Conservation (phyloP, 1,140 invertebrate species). For the Drosophila ogumai region DNA sequence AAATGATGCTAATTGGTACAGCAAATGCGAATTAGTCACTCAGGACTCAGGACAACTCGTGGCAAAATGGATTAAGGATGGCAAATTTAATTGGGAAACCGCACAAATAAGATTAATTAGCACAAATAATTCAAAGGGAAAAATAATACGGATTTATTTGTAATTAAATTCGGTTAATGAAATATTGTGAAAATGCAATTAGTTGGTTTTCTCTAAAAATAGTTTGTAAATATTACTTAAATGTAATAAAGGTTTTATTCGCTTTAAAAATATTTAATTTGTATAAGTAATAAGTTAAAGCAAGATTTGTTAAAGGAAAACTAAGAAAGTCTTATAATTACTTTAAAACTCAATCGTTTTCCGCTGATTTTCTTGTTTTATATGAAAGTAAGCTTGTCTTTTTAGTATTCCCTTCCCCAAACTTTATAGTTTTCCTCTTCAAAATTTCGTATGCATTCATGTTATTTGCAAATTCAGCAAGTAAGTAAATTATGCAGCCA, state of each 20-base stretch:
- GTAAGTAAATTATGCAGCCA: conserved; percentile 32
- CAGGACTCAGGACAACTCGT: background rate
- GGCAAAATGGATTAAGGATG: conserved; percentile 16
- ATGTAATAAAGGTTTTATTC: background rate
- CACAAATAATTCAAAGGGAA: conserved; percentile 1
- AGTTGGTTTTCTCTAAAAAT: background rate
- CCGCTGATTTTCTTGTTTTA: background rate
- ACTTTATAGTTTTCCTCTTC: background rate
- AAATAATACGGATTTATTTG: background rate
- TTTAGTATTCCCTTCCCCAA: background rate
- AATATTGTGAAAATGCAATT: too few relatives aligned
- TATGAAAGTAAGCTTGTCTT: background rate
- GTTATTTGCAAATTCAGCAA: conserved; percentile 15
- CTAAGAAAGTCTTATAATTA: background rate
- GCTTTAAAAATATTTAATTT: background rate
- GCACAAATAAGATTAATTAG: conserved; percentile 12
- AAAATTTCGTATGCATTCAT: conserved; percentile 23
- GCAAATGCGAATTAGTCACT: conserved; percentile 29
- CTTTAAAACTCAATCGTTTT: background rate
- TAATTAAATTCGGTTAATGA: conserved; percentile 1
- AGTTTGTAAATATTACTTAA: background rate
- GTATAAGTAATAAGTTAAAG: background rate
- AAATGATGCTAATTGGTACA: conserved; percentile 34
- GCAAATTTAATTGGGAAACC: conserved; percentile 18
- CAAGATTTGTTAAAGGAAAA: too few relatives aligned